phyloP scores from a whole-genome alignment of 2,888 invertebrate genomes.

The Incurvaria masculella region DNA sequence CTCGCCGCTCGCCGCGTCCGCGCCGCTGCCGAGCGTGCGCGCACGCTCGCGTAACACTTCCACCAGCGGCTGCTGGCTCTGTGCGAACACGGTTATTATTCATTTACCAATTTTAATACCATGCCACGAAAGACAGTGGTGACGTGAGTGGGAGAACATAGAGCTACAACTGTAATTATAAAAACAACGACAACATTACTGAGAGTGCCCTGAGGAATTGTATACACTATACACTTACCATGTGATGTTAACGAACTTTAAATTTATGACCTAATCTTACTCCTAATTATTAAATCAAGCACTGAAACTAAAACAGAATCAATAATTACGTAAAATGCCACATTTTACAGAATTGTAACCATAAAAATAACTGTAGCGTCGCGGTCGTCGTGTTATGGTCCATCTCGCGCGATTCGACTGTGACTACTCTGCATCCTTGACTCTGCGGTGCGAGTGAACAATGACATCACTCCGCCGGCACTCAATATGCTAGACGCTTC shows the following conservation, averaged over 20 bases:
- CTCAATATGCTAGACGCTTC: neutral
- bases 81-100: constrained; percentile 15
- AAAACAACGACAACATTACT: too few relatives aligned
- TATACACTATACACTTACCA: too few relatives aligned
- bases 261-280: too few relatives aligned
- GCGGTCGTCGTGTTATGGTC: too few relatives aligned
- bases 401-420: too few relatives aligned
- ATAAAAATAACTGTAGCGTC: too few relatives aligned
- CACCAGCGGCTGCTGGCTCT: constrained; percentile 81
- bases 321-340: too few relatives aligned
- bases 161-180: neutral
- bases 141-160: constrained; percentile 9
- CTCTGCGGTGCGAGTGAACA: neutral
- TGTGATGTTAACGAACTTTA: too few relatives aligned
- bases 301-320: too few relatives aligned
- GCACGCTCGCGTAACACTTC: constrained; percentile 80
- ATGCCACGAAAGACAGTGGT: constrained; percentile 13
- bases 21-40: constrained; percentile 64
- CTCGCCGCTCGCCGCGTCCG: constrained; percentile 69
- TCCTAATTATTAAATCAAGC: too few relatives aligned
- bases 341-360: too few relatives aligned
- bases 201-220: too few relatives aligned
- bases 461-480: neutral
- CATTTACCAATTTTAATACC: neutral
- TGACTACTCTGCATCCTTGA: neutral